These are phyloP conservation scores for Drosophila paranaensis DNA, from an alignment of 2,888 invertebrate species.

Conservation along the genomic window DNA sequence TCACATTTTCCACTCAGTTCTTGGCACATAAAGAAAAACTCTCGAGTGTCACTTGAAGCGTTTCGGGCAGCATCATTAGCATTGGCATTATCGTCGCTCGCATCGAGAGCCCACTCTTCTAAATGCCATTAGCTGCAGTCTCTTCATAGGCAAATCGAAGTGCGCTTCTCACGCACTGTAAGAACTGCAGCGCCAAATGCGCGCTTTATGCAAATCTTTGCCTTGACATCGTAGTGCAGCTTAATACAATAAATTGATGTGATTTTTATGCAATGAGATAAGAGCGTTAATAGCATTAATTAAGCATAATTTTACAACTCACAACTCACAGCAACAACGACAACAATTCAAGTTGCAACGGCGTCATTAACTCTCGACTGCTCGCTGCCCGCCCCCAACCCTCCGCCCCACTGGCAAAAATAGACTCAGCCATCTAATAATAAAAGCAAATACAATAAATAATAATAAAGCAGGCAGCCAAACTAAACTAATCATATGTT, in stretches of 20 bases:
- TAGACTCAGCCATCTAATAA: conserved; percentile 74
- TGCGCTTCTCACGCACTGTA: conserved; percentile 48
- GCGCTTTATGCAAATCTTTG: conserved; percentile 67
- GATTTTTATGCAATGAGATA: conserved; percentile 70
- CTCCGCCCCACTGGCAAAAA: conserved; percentile 42
- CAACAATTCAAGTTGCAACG: conserved; percentile 14
- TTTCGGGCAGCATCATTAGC: conserved; percentile 7
- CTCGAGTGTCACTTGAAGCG: not conserved
- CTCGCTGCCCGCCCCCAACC: not conserved
- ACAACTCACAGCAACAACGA: conserved; percentile 1
- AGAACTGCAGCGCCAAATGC: conserved; percentile 4
- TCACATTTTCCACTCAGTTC: not conserved
- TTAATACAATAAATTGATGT: conserved; percentile 73
- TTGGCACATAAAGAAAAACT: not conserved
- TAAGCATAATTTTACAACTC: conserved; percentile 64
- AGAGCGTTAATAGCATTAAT: conserved; percentile 70
- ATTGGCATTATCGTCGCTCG: conserved; percentile 10
- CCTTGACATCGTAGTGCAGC: conserved; percentile 70
- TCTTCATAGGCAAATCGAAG: conserved; percentile 1
- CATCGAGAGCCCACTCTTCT: conserved; percentile 11
- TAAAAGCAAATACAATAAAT: conserved; percentile 78
- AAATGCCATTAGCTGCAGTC: conserved; percentile 20
- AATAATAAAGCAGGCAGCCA: conserved; percentile 69
- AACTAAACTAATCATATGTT: conserved; percentile 77
- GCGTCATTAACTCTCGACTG: conserved; percentile 22